A percentile compares a stretch with the other conserved stretches of the same genome.
Conservation (phyloP, 92 coral and sea anemone species). For the Nematostella vectensis region DNA sequence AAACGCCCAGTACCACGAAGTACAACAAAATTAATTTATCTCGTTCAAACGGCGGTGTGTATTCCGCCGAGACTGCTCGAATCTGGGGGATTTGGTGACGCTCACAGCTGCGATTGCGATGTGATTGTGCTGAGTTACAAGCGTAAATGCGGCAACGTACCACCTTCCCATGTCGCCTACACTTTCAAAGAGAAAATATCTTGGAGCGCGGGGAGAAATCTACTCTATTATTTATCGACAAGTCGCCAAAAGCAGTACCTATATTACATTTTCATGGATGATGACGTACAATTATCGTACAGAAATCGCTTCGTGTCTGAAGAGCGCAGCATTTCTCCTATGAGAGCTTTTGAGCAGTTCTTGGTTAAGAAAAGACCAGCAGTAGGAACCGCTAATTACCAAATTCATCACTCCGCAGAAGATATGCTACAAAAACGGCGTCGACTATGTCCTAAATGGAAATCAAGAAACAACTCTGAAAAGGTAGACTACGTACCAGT, state of each 20-base stretch:
- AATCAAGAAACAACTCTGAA: too few species aligned
- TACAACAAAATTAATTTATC: too few species aligned
- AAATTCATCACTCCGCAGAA: background rate
- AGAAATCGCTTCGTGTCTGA: background rate
- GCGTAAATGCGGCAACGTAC: too few species aligned
- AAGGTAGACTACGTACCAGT: too few species aligned
- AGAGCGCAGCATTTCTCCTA: background rate
- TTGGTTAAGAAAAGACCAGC: background rate
- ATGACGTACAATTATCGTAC: background rate
- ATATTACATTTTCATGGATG: background rate
- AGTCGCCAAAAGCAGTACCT: background rate
- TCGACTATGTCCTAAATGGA: background rate
- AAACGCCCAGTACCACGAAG: too few species aligned
- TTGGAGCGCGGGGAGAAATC: background rate
- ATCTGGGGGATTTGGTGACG: too few species aligned
- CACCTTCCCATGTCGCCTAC: background rate
- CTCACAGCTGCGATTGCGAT: too few species aligned
- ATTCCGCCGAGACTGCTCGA: too few species aligned
- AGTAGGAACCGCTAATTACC: background rate
- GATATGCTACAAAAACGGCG: background rate
- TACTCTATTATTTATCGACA: background rate
- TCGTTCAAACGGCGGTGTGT: too few species aligned
- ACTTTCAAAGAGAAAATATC: background rate
- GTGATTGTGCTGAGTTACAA: too few species aligned
- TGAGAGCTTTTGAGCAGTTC: background rate